phyloP scores from a whole-genome alignment of 2,888 invertebrate genomes.

The Alcis repandata region DNA sequence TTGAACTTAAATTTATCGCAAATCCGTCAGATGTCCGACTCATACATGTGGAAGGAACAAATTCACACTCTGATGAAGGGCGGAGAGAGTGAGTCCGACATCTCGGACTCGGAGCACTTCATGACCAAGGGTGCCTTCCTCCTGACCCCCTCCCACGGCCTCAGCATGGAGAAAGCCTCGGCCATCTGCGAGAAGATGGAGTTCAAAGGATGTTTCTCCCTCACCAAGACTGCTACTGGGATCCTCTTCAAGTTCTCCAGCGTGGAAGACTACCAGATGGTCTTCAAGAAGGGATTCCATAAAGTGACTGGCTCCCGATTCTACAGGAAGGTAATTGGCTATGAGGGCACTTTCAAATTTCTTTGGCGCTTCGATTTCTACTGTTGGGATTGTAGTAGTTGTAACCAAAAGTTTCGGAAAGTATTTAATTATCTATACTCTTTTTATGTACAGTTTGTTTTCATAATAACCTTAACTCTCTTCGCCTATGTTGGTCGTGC shows the following conservation, averaged over 20 bases:
- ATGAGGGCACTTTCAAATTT: slow-evolving; percentile 21
- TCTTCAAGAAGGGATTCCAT: slow-evolving; percentile 95
- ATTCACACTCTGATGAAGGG: slow-evolving; percentile 88
- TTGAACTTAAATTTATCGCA: slow-evolving; percentile 17
- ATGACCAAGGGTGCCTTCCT: slow-evolving; percentile 94
- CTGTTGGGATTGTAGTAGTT: slow-evolving; percentile 19
- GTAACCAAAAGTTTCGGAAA: slow-evolving; percentile 23
- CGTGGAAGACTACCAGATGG: slow-evolving; percentile 94
- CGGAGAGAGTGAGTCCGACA: slow-evolving; percentile 93
- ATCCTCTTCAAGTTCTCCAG: slow-evolving; percentile 95
- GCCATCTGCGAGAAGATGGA: slow-evolving; percentile 95
- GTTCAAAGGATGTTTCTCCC: slow-evolving; percentile 94
- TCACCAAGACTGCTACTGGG: slow-evolving; percentile 95
- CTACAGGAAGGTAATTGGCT: slow-evolving; percentile 91
- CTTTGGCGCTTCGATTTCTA: slow-evolving; percentile 28
- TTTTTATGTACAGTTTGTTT: slow-evolving; percentile 17
- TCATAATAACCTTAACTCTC: slow-evolving; percentile 48
- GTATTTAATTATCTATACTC: neutral
- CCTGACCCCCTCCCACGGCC: slow-evolving; percentile 94
- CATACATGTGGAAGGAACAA: slow-evolving; percentile 85
- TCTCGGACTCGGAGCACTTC: slow-evolving; percentile 91
- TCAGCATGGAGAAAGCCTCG: slow-evolving; percentile 94
- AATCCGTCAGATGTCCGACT: slow-evolving; percentile 78
- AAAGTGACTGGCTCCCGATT: slow-evolving; percentile 94
- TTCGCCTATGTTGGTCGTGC: slow-evolving; percentile 55